A percentile compares a stretch with the other conserved stretches of the same genome.
Evolutionary conservation across 2,888 invertebrate species (phyloP).

Genomic region (Drosophila longiperda): DNA sequence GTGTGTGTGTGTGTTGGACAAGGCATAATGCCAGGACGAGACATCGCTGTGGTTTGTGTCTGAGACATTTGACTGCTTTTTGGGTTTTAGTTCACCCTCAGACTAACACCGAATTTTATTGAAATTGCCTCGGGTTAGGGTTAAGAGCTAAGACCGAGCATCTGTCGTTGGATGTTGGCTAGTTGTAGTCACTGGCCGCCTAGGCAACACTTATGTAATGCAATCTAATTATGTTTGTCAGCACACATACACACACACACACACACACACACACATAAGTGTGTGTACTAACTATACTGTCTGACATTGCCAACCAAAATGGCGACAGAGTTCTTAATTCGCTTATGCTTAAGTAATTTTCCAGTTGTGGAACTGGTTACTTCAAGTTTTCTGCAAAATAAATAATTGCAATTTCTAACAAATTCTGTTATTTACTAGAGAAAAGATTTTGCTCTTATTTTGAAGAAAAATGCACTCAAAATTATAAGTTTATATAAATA

Average conservation of each 20-base stretch:
- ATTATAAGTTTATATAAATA: not conserved
- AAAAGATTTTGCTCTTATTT: too few relatives aligned
- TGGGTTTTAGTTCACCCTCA: slow-evolving; percentile 43
- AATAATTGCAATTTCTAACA: not conserved
- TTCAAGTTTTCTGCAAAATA: not conserved
- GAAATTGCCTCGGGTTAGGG: slow-evolving; percentile 66
- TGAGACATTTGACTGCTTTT: slow-evolving; percentile 79
- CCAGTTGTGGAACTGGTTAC: not conserved
- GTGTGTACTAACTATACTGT: slow-evolving; percentile 26
- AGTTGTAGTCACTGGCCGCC: slow-evolving; percentile 37
- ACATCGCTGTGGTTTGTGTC: slow-evolving; percentile 74
- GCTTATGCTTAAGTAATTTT: slow-evolving; percentile 9
- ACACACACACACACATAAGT: slow-evolving; percentile 10
- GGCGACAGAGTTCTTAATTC: slow-evolving; percentile 38
- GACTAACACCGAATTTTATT: slow-evolving; percentile 68
- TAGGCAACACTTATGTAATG: slow-evolving; percentile 76
- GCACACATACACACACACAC: slow-evolving; percentile 2
- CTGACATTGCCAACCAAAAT: slow-evolving; percentile 53
- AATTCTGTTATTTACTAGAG: too few relatives aligned
- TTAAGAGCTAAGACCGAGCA: slow-evolving; percentile 32
- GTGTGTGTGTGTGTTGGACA: slow-evolving; percentile 42
- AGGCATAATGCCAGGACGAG: slow-evolving; percentile 59
- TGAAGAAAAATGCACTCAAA: not conserved
- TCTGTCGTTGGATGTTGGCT: not conserved
- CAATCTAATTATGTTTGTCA: slow-evolving; percentile 75